These are phyloP conservation scores for Dreissena rostriformis DNA, from an alignment of 1,140 invertebrate species.

Conservation along the genomic window DNA sequence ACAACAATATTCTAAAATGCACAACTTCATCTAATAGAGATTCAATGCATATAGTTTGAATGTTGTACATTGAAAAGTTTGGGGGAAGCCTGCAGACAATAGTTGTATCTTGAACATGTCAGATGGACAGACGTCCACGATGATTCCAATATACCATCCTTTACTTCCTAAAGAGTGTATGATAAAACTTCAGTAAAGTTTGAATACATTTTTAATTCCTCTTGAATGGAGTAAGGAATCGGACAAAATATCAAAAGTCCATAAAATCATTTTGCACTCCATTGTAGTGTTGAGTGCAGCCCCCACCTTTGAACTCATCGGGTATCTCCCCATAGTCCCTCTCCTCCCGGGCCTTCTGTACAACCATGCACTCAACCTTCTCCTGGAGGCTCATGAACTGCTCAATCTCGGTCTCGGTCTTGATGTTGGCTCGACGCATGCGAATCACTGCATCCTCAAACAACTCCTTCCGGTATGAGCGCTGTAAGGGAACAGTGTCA, in stretches of 20 bases:
- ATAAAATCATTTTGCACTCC: too few species aligned
- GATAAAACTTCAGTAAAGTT: background rate
- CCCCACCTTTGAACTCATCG: constrained; percentile 93
- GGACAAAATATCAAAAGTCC: too few species aligned
- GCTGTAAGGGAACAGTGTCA: constrained; percentile 82
- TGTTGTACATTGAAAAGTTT: too few species aligned
- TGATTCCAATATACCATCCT: background rate
- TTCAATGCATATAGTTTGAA: too few species aligned
- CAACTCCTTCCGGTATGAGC: constrained; percentile 95
- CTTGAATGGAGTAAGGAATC: background rate
- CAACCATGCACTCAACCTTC: constrained; percentile 89
- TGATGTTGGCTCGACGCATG: constrained; percentile 91
- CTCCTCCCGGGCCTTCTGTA: constrained; percentile 86
- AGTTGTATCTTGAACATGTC: too few species aligned
- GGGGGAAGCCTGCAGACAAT: too few species aligned
- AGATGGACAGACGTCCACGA: background rate
- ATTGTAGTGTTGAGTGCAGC: background rate
- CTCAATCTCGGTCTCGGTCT: constrained; percentile 90
- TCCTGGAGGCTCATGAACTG: constrained; percentile 91
- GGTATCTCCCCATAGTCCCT: constrained; percentile 97
- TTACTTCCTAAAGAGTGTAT: background rate
- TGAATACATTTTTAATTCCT: background rate
- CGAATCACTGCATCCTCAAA: constrained; percentile 94
- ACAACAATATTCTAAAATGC: too few species aligned
- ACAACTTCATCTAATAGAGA: too few species aligned